Evolutionary conservation across 2,888 invertebrate genomes (phyloP).

Genomic region (Calameuta idolon): DNA sequence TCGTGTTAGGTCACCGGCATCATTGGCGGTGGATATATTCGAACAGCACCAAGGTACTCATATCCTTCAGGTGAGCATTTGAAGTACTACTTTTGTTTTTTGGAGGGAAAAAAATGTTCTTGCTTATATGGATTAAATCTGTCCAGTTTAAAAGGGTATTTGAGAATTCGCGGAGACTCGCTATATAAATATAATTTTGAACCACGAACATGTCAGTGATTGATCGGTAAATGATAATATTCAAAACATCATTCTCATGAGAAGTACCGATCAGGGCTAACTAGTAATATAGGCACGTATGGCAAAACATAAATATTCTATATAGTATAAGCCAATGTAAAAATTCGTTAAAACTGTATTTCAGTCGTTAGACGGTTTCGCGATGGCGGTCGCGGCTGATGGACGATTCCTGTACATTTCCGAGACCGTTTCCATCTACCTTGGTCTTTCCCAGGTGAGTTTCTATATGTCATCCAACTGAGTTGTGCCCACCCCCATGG

Average conservation of each 20-base stretch:
- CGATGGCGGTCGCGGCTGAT: slow-evolving; percentile 94
- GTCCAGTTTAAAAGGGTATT: background rate
- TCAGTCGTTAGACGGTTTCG: slow-evolving; percentile 97
- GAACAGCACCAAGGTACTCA: slow-evolving; percentile 98
- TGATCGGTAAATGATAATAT: background rate
- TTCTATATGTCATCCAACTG: slow-evolving; percentile 32
- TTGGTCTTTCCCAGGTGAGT: slow-evolving; percentile 98
- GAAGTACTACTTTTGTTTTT: background rate
- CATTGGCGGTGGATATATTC: slow-evolving; percentile 87
- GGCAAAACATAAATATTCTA: background rate
- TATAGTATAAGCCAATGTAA: background rate
- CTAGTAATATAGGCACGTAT: background rate
- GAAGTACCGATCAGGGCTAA: background rate
- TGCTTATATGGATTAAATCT: background rate
- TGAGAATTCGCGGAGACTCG: background rate
- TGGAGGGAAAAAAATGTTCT: background rate
- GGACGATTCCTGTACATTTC: slow-evolving; percentile 99
- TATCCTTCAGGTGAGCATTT: slow-evolving; percentile 86
- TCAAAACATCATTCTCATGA: background rate
- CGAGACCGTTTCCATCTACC: slow-evolving; percentile 99
- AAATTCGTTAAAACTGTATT: slow-evolving; percentile 60
- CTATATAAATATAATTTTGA: background rate
- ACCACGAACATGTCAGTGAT: background rate
- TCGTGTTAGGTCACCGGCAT: slow-evolving; percentile 78
- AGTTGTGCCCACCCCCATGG: slow-evolving; percentile 20